Conservation (phyloP, 2,888 invertebrate species). For the Ichneumon xanthorius region DNA sequence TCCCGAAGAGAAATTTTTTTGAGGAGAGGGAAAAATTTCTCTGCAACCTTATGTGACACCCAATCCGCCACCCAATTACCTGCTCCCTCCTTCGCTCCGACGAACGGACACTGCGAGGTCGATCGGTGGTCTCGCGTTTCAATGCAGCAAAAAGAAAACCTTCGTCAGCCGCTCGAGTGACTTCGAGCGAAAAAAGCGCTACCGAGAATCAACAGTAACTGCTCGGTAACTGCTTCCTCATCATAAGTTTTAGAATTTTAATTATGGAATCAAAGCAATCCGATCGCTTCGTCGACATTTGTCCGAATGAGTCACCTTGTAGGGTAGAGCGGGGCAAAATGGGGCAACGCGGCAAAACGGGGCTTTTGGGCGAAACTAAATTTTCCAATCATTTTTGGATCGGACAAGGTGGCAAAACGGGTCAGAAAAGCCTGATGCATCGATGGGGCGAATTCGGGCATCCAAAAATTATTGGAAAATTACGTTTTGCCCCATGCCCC, state of each 20-base stretch:
- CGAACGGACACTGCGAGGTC: constrained; percentile 21
- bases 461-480: too few species aligned
- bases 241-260: background rate
- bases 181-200: constrained; percentile 5
- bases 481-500: too few species aligned
- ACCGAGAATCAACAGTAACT: background rate
- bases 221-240: background rate
- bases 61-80: constrained; percentile 1
- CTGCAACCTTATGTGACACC: background rate
- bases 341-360: too few species aligned
- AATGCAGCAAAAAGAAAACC: background rate
- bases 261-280: background rate
- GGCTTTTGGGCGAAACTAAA: too few species aligned
- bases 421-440: too few species aligned
- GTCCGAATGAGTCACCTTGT: background rate
- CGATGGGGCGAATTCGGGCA: too few species aligned
- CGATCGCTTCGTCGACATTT: constrained; percentile 4
- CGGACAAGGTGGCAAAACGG: too few species aligned
- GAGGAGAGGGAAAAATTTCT: background rate
- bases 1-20: background rate
- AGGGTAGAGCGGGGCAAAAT: too few species aligned
- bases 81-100: constrained; percentile 20
- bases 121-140: constrained; percentile 25
- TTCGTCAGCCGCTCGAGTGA: constrained; percentile 33
- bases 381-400: too few species aligned